A percentile compares a stretch with the other conserved stretches of the same genome.
Evolutionary conservation across 2,797 vertebrate species (phyloP).

Genomic region (Phaenicophaeus curvirostris): DNA sequence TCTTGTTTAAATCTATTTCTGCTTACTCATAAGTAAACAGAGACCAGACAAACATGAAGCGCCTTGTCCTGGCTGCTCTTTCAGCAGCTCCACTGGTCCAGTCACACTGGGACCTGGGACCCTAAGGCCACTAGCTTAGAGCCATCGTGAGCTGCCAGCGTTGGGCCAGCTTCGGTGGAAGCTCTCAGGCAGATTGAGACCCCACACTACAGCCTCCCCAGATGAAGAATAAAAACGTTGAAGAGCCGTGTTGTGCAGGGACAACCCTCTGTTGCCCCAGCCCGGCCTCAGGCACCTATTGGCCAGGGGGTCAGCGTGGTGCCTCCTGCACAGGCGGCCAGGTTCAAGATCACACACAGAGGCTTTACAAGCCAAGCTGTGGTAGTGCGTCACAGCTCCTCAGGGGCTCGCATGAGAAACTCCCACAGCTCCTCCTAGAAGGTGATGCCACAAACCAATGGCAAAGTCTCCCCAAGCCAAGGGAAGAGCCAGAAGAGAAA

Average conservation of each 20-base stretch:
- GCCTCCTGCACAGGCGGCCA: rapidly evolving
- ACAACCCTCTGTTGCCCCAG: background rate
- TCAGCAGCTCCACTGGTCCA: background rate
- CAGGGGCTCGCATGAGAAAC: background rate
- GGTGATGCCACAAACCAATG: background rate
- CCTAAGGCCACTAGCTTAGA: rapidly evolving
- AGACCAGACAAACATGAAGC: rapidly evolving
- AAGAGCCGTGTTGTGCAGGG: rapidly evolving
- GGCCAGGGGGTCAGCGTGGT: rapidly evolving
- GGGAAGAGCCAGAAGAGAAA: background rate
- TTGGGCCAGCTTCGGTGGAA: background rate
- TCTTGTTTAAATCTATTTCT: background rate
- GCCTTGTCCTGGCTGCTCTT: background rate
- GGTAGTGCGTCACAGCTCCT: too few species aligned
- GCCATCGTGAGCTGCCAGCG: rapidly evolving
- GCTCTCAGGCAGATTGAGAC: rapidly evolving
- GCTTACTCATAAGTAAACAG: rapidly evolving
- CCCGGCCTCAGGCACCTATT: background rate
- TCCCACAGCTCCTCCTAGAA: background rate
- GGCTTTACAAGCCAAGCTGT: background rate
- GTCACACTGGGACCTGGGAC: rapidly evolving
- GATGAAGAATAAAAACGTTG: rapidly evolving
- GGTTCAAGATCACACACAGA: background rate
- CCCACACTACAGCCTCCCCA: background rate
- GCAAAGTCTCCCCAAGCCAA: rapidly evolving